Evolutionary conservation across 2,797 vertebrate species (phyloP).

Genomic region (Phalanger gymnotis): DNA sequence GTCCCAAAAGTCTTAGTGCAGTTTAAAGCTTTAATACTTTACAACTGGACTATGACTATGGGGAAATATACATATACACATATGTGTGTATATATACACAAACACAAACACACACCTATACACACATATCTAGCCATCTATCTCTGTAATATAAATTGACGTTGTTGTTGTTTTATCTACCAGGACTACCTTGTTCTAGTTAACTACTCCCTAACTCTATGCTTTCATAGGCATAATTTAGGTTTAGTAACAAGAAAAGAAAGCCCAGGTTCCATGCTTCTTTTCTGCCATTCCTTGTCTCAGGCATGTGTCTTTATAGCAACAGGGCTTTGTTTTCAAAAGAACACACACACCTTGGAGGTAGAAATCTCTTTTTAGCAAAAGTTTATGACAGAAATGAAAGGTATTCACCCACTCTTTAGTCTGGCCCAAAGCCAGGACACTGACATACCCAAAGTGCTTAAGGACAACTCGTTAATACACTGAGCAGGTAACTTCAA

Average conservation of each 20-base stretch:
- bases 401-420: slow-evolving; percentile 35
- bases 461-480: slow-evolving; percentile 50
- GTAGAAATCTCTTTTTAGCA: slow-evolving; percentile 1
- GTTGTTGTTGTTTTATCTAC: not conserved
- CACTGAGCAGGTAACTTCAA: slow-evolving; percentile 65
- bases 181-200: not conserved
- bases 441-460: slow-evolving; percentile 47
- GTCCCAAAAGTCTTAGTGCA: not conserved
- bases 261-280: not conserved
- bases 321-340: not conserved
- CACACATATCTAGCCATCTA: not conserved
- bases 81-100: not conserved
- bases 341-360: fast-evolving
- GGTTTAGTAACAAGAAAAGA: fast-evolving
- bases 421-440: slow-evolving; percentile 39
- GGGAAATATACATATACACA: not conserved
- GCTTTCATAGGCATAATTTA: not conserved
- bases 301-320: not conserved
- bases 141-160: not conserved
- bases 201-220: not conserved
- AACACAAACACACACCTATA: not conserved
- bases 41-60: not conserved
- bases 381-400: slow-evolving; percentile 4
- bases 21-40: not conserved
- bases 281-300: not conserved